These are phyloP conservation scores for Leptinotarsa defecta DNA, from an alignment of 1,140 invertebrate species.

Conservation along the genomic window DNA sequence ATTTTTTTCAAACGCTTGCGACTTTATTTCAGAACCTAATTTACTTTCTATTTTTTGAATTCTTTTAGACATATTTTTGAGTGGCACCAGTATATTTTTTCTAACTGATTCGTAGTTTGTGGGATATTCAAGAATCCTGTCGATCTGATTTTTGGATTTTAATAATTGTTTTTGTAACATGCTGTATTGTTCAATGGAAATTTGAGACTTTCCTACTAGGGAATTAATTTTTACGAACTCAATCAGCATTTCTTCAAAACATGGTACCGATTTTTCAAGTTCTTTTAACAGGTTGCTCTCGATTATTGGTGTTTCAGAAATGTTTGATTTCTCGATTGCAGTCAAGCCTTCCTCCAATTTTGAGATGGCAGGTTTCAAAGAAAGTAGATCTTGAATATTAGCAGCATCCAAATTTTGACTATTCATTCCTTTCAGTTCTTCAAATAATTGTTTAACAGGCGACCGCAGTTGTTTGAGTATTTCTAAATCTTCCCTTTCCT, in stretches of 20 bases:
- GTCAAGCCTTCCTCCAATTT: neutral
- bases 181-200: slow-evolving; percentile 1
- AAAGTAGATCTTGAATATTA: neutral
- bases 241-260: slow-evolving; percentile 36
- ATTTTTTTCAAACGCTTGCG: neutral
- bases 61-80: neutral
- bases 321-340: slow-evolving; percentile 3
- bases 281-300: neutral
- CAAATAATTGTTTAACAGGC: slow-evolving; percentile 12
- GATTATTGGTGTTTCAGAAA: neutral
- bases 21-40: neutral
- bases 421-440: slow-evolving; percentile 15
- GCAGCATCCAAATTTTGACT: neutral
- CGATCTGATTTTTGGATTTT: slow-evolving; percentile 25
- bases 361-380: neutral
- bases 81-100: slow-evolving; percentile 15
- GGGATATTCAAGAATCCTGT: slow-evolving; percentile 7
- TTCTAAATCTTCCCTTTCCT: slow-evolving; percentile 8
- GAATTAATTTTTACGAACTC: slow-evolving; percentile 39
- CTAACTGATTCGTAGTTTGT: neutral
- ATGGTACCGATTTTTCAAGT: slow-evolving; percentile 24
- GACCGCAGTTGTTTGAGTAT: slow-evolving; percentile 14
- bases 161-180: slow-evolving; percentile 21
- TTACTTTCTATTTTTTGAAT: neutral
- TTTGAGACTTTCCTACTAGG: slow-evolving; percentile 17